Base-by-base conservation (phyloP, 1,140 invertebrate species). In the Neodiprion lecontei region DNA sequence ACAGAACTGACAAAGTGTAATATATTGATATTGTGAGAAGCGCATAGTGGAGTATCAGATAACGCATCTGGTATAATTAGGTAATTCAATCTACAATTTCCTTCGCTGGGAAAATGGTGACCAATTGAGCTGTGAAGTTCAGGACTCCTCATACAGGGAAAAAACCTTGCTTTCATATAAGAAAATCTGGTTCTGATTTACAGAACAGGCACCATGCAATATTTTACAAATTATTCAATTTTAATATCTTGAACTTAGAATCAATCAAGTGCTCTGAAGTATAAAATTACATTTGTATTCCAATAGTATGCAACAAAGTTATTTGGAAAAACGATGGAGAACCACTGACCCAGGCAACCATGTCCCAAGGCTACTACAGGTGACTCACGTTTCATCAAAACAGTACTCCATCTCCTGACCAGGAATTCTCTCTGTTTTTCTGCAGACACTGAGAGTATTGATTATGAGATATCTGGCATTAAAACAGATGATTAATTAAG, bases 351-450 rank as follows among this genome's bases (percentile, higher is more conserved):
- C 7, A 61, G 53, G 53, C 11, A 61, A 61, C 53, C 53, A 61
- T 12, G 53, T 61, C 53, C 53, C 4, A 9, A 61, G 53, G 7
- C 53, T 61, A 9, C n/a, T 61, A 61, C 53, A 61, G 53, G 11
- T 61, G 53, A 8, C 53, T 61, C 53, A 61, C 11, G 53, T 61
- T 61, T 61, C 53, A 61, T 61, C 53, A 61, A 61, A 61, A 61
- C 53, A 61, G n/a, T 61, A 61, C 53, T 61, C 11, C 9, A 61
- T 61, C 4, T 61, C n/a, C 11, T 61, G 2, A 3, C 1, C 1
- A 61, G 11, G 53, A 61, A 61, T 61, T 61, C 53, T n/a, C 11
- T 17, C 53, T 61, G 53, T 61, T 61, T 17, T 61, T 61, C 53
- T 14, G 53, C 53, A 40, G 7, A 61, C n/a, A 61, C 53, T 61